Conservation (phyloP, 2,113 vertebrate species). For the Pelmatolapia mariae region DNA sequence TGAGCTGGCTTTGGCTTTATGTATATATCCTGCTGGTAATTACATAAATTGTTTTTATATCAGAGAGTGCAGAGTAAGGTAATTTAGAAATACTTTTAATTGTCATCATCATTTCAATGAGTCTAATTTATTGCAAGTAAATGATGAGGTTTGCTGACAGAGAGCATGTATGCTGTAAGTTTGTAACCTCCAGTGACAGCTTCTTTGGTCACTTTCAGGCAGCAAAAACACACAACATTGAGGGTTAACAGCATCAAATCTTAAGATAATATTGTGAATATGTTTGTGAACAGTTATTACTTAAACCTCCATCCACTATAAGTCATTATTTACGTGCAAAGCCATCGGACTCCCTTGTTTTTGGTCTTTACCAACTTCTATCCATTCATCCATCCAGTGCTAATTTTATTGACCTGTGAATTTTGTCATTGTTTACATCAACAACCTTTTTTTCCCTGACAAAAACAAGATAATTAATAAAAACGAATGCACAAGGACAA, state of each 20-base stretch:
- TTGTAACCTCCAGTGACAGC: background rate
- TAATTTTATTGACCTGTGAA: background rate
- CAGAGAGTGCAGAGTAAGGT: background rate
- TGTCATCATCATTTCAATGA: background rate
- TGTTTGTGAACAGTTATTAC: background rate
- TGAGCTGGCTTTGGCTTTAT: slow-evolving; percentile 10
- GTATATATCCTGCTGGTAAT: background rate
- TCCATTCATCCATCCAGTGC: accelerated
- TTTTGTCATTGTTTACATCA: background rate
- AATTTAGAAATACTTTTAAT: background rate
- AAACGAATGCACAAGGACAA: background rate
- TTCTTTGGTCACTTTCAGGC: background rate
- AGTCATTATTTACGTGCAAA: background rate
- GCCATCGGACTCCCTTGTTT: background rate
- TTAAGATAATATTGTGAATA: background rate
- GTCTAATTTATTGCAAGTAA: background rate
- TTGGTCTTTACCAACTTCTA: background rate
- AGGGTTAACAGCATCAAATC: background rate
- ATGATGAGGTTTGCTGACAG: background rate
- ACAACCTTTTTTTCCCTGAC: background rate
- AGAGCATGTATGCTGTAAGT: background rate
- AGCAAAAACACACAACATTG: background rate
- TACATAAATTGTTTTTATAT: background rate
- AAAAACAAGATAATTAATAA: background rate
- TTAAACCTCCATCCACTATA: background rate